phyloP scores from a whole-genome alignment of 2,888 invertebrate species.

The Philopedon plagiatum region DNA sequence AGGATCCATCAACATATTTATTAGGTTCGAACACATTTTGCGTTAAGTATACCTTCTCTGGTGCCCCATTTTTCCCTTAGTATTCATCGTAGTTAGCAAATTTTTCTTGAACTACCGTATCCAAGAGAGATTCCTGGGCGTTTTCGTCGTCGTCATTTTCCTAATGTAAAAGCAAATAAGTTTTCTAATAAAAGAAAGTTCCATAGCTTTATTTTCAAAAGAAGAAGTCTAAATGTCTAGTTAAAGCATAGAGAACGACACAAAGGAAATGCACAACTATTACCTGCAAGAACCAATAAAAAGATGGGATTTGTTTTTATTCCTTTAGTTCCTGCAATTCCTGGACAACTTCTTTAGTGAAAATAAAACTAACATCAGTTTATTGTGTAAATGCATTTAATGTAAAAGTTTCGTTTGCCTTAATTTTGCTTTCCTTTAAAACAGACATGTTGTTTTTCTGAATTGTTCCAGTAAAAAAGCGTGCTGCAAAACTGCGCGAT shows the following conservation, averaged over 20 bases:
- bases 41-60: not conserved
- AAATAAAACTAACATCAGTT: slow-evolving; percentile 24
- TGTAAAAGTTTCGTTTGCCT: slow-evolving; percentile 24
- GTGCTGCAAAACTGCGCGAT: slow-evolving; percentile 24
- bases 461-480: slow-evolving; percentile 4
- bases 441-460: slow-evolving; percentile 10
- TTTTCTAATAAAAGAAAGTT: slow-evolving; percentile 14
- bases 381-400: slow-evolving; percentile 27
- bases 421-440: slow-evolving; percentile 22
- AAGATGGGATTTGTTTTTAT: slow-evolving; percentile 14
- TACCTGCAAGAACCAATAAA: slow-evolving; percentile 23
- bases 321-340: slow-evolving; percentile 9
- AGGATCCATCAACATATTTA: not conserved
- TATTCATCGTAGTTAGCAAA: not conserved
- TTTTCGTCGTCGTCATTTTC: not conserved
- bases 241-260: slow-evolving; percentile 15
- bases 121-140: not conserved
- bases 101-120: not conserved
- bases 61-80: not conserved
- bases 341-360: slow-evolving; percentile 14
- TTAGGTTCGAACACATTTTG: not conserved
- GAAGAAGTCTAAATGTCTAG: slow-evolving; percentile 6
- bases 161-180: not conserved
- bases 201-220: not conserved
- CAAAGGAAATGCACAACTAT: slow-evolving; percentile 16